Evolutionary conservation across 2,888 invertebrate species (phyloP).

Genomic region (Odontocerum albicorne): DNA sequence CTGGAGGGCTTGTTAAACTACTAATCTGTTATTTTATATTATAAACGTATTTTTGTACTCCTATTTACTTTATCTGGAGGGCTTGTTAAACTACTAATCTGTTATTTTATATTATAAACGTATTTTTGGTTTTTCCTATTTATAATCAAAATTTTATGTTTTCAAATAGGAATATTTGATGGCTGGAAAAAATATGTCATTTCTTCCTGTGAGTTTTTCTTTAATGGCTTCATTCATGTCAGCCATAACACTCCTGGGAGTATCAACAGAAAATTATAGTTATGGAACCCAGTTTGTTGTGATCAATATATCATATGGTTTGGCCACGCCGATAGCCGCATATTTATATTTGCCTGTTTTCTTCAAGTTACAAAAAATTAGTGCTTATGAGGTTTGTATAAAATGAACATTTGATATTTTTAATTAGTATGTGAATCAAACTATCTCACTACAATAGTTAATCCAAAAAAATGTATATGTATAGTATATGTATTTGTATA

Average conservation of each 20-base stretch:
- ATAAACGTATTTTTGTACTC: no score
- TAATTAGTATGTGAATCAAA: not conserved
- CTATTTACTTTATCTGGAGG: no score
- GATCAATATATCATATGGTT: slow-evolving; percentile 73
- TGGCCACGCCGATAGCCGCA: slow-evolving; percentile 78
- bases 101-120: no score
- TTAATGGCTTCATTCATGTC: slow-evolving; percentile 95
- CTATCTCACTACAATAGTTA: no score
- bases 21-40: no score
- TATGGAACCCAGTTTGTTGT: slow-evolving; percentile 79
- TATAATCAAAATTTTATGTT: not conserved
- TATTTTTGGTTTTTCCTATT: not conserved
- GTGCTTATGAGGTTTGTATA: slow-evolving; percentile 83
- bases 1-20: no score
- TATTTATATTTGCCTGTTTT: slow-evolving; percentile 84
- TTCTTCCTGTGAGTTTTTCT: slow-evolving; percentile 82
- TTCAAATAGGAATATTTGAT: slow-evolving; percentile 73
- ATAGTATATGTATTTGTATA: no score
- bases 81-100: no score
- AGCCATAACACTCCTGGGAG: slow-evolving; percentile 85
- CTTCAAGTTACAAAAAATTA: slow-evolving; percentile 79
- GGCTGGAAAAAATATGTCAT: slow-evolving; percentile 79
- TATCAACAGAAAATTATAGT: slow-evolving; percentile 84
- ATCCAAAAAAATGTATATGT: no score
- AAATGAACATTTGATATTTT: not conserved